Evolutionary conservation across 2,888 invertebrate species (phyloP).

Genomic region (Cepaea hortensis): DNA sequence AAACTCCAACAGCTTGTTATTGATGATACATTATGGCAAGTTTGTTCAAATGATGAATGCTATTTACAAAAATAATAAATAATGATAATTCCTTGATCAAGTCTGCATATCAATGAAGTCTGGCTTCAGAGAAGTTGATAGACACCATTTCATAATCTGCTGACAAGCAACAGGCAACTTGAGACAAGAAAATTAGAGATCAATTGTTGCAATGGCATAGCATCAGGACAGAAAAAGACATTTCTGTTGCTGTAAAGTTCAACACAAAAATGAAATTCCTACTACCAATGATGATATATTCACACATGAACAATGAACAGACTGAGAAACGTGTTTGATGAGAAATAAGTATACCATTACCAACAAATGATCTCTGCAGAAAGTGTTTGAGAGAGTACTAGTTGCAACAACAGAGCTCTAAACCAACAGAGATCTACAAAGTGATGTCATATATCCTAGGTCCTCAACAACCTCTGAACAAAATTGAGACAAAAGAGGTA

Average conservation of each 20-base stretch:
- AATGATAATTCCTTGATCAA: conserved; percentile 11
- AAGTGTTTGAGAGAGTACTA: not conserved
- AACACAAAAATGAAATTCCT: not conserved
- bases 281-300: not conserved
- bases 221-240: not conserved
- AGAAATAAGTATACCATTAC: not conserved
- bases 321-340: not conserved
- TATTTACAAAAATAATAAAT: conserved; percentile 2
- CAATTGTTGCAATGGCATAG: conserved; percentile 16
- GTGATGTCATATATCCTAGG: too few species aligned
- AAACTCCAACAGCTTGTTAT: not conserved
- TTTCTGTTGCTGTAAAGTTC: not conserved
- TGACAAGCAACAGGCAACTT: conserved; percentile 40
- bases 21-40: not conserved
- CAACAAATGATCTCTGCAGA: not conserved
- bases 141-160: conserved; percentile 38
- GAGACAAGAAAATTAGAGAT: conserved; percentile 5
- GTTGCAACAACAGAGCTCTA: not conserved
- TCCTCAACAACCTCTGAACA: too few species aligned
- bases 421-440: not conserved
- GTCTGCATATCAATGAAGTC: conserved; percentile 30
- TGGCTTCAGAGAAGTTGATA: conserved; percentile 39
- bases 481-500: too few species aligned
- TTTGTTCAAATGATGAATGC: conserved; percentile 5
- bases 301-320: not conserved